These are phyloP conservation scores for Drosophila atripex DNA, from an alignment of 2,888 invertebrate genomes.

Conservation along the genomic window DNA sequence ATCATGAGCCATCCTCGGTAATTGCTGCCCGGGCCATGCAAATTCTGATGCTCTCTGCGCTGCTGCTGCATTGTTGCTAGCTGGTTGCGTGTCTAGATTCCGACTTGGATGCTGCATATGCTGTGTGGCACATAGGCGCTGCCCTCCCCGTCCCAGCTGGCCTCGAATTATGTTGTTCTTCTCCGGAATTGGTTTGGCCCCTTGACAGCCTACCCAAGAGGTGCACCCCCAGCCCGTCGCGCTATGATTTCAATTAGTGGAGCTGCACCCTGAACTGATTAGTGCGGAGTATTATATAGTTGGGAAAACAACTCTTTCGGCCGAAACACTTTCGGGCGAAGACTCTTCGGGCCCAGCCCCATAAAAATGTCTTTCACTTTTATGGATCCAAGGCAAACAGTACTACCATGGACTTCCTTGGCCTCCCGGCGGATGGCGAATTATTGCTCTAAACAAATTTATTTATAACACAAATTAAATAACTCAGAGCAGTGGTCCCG, in stretches of 20 bases:
- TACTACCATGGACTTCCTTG: not conserved
- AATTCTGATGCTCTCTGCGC: slow-evolving; percentile 38
- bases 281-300: slow-evolving; percentile 5
- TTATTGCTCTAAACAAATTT: slow-evolving; percentile 66
- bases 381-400: slow-evolving; percentile 3
- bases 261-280: slow-evolving; percentile 27
- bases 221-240: not conserved
- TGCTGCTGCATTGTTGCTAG: slow-evolving; percentile 6
- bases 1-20: slow-evolving; percentile 58
- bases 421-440: slow-evolving; percentile 16
- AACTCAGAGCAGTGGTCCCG: slow-evolving; percentile 57
- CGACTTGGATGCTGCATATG: slow-evolving; percentile 26
- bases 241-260: slow-evolving; percentile 36
- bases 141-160: slow-evolving; percentile 18
- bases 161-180: slow-evolving; percentile 50
- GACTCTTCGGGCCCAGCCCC: no score
- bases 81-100: slow-evolving; percentile 64
- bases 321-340: not conserved
- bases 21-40: slow-evolving; percentile 67
- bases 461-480: slow-evolving; percentile 78
- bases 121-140: slow-evolving; percentile 10
- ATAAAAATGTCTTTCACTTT: slow-evolving; percentile 1
- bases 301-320: not conserved
- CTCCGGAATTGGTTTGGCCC: slow-evolving; percentile 41
- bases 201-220: slow-evolving; percentile 6